Conservation (phyloP, 2,888 invertebrate genomes). For the Urechis unicinctus region DNA sequence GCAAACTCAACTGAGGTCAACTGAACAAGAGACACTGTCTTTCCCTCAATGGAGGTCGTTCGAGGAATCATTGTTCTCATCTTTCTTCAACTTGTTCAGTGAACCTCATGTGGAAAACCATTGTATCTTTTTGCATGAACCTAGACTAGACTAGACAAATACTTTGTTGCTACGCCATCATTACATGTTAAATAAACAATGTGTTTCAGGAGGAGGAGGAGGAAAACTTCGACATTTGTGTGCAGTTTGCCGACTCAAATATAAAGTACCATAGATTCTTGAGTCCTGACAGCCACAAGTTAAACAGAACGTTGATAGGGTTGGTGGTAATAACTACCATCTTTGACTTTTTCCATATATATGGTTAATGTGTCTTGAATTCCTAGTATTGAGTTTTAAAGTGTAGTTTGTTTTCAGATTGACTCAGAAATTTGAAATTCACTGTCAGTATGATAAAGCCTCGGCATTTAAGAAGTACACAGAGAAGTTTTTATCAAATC, state of each 20-base stretch:
- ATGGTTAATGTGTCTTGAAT: background rate
- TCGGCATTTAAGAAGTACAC: constrained; percentile 24
- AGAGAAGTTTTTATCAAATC: constrained; percentile 28
- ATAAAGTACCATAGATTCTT: constrained; percentile 41
- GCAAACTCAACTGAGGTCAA: no score
- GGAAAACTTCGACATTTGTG: constrained; percentile 39
- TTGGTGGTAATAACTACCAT: constrained; percentile 19
- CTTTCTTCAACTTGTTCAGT: no score
- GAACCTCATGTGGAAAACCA: no score
- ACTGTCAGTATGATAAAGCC: constrained; percentile 36
- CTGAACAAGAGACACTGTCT: no score
- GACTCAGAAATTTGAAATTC: constrained; percentile 36
- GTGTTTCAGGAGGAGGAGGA: constrained; percentile 43
- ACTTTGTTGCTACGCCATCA: no score
- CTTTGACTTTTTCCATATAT: background rate
- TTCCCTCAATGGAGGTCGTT: no score
- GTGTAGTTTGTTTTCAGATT: constrained; percentile 23
- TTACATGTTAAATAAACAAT: no score
- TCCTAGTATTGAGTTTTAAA: background rate
- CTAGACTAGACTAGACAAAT: no score
- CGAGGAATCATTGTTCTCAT: no score
- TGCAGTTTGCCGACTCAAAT: constrained; percentile 38
- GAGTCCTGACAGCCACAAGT: constrained; percentile 42
- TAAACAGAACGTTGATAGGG: constrained; percentile 35
- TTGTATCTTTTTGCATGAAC: no score